phyloP scores from a whole-genome alignment of 2,888 invertebrate species.

The Oligia fasciuncula region DNA sequence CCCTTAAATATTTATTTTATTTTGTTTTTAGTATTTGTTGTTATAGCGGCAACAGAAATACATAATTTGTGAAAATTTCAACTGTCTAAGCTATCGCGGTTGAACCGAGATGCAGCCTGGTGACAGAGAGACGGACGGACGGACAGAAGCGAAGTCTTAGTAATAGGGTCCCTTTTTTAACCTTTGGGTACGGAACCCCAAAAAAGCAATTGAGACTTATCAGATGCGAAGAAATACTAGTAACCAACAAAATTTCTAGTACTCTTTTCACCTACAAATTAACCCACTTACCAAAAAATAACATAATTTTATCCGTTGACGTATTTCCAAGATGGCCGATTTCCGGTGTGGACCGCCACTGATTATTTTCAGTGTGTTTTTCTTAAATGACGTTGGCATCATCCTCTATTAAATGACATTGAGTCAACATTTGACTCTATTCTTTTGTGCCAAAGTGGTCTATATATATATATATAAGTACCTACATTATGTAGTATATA shows the following conservation, averaged over 20 bases:
- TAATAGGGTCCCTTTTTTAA: no score
- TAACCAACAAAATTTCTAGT: neutral
- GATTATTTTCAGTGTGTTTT: conserved; percentile 77
- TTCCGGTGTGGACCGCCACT: conserved; percentile 70
- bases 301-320: conserved; percentile 57
- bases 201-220: neutral
- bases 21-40: no score
- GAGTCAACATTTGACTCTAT: conserved; percentile 47
- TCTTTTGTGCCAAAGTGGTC: conserved; percentile 50
- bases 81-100: no score
- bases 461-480: no score
- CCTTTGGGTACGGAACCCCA: no score
- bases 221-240: neutral
- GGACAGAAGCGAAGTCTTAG: no score
- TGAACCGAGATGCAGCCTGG: no score
- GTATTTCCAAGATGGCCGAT: conserved; percentile 70
- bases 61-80: no score
- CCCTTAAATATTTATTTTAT: no score
- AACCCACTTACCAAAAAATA: conserved; percentile 45
- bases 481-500: conserved; percentile 5
- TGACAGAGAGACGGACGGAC: no score
- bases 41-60: no score
- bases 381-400: conserved; percentile 66
- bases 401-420: conserved; percentile 60
- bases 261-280: conserved; percentile 7